Evolutionary conservation across 2,113 vertebrate species (phyloP), one percentile per base, ranked within the genome.

Genomic region (Archilochus colubris): DNA sequence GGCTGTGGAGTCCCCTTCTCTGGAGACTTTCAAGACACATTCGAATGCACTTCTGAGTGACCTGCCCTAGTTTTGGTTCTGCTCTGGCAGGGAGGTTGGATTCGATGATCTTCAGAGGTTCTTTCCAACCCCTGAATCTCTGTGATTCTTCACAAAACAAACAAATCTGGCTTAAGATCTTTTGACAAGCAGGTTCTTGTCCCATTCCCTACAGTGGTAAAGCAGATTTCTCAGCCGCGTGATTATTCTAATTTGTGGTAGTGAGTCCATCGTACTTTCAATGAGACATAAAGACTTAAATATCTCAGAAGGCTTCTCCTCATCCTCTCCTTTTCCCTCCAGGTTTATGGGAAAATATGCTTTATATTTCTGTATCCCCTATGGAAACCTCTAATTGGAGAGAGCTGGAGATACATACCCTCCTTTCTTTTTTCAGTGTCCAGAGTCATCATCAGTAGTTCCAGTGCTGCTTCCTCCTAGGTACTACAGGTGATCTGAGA

Each of bases 131-230:
- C 38, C 38, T 40, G 38, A 40, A 40, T 10, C 11, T 40, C 40
- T 12, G 40, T 40, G 40, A 40, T 6, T 11, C 19, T 20, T 74
- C 53, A 67, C 14, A 50, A 18, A 62, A 30, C 8, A 30, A 10
- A 78, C 30, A 3, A 31, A 64, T 11, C 16, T 46, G 36, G 30
- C 55, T 66, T 48, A 33, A 76, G 27, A 55, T n/a, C 58, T 69
- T 51, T 40, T 70, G 22, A 80, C 14, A 68, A 55, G 25, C 25
- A 59, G 36, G 44, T 57, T 59, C 0, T 13, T 23, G 55, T 27
- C 27, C 22, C 0, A 0, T 36, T 87, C 40, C 3, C 3, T 38
- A 28, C 9, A 50, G 27, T 5, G 9, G 40, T 53, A 48, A 53
- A 82, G 66, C 20, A 64, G 30, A 18, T 76, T 54, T 72, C 72